Conservation (phyloP, 2,888 invertebrate genomes). For the Chrysolina oricalcia region DNA sequence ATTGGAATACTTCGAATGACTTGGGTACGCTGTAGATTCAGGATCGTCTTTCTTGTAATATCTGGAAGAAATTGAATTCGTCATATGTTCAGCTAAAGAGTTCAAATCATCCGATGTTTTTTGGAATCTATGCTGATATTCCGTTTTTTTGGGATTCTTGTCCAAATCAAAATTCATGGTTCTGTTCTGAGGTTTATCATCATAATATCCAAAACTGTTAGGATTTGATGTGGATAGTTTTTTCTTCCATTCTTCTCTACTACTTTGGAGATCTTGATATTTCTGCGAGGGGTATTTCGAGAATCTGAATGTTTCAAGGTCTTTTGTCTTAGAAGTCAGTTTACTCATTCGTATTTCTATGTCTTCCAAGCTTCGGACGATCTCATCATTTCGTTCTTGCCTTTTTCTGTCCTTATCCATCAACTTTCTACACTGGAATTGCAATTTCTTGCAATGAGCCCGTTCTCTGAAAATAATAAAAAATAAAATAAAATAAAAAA, state of each 20-base stretch:
- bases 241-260: background rate
- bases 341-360: conserved; percentile 3
- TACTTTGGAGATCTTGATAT: conserved; percentile 3
- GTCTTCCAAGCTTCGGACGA: conserved; percentile 9
- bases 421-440: conserved; percentile 18
- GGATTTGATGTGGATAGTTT: too few species aligned
- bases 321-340: background rate
- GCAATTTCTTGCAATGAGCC: conserved; percentile 1
- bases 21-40: background rate
- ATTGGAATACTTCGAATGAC: background rate
- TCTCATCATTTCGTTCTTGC: conserved; percentile 3
- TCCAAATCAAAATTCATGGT: background rate
- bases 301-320: background rate
- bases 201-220: background rate
- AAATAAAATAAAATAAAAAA: too few species aligned
- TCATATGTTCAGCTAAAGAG: conserved; percentile 18
- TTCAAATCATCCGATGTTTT: conserved; percentile 5
- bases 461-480: conserved; percentile 15
- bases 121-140: background rate
- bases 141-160: background rate
- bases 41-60: background rate
- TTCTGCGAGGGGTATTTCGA: background rate
- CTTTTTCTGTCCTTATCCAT: background rate
- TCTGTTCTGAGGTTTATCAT: background rate
- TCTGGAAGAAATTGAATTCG: conserved; percentile 9